These are phyloP conservation scores for Tinamus guttatus DNA, from an alignment of 2,113 vertebrate genomes.

Conservation along the genomic window DNA sequence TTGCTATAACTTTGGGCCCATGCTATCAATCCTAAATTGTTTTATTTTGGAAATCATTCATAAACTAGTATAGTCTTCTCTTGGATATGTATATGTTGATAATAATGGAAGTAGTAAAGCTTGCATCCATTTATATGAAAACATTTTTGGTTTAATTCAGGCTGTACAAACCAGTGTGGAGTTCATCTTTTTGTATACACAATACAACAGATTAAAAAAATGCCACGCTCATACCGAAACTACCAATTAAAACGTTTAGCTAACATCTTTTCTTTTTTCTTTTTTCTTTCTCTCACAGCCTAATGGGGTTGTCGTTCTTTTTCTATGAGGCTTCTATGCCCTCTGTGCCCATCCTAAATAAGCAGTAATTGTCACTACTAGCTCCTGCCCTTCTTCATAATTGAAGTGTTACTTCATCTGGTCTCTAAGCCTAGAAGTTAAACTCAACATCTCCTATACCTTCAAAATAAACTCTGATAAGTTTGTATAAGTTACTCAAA, in stretches of 20 bases:
- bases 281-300: neutral
- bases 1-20: neutral
- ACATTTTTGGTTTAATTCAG: neutral
- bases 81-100: neutral
- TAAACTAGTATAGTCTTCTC: neutral
- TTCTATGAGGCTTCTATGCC: neutral
- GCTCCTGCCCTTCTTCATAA: neutral
- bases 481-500: neutral
- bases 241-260: neutral
- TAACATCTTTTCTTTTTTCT: slow-evolving; percentile 25
- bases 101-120: neutral
- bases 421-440: slow-evolving; percentile 5
- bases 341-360: neutral
- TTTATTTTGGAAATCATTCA: neutral
- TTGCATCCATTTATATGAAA: neutral
- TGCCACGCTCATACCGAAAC: neutral
- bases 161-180: neutral
- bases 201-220: neutral
- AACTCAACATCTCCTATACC: neutral
- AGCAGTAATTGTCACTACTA: neutral
- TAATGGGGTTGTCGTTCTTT: neutral
- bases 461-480: slow-evolving; percentile 33
- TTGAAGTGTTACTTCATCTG: neutral
- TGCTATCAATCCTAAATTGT: neutral
- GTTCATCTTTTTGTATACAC: neutral